A percentile compares a stretch with the other conserved stretches of the same genome.
These are phyloP conservation scores for Scolopax bukidnonensis DNA, from an alignment of 2,797 vertebrate species.

Conservation along the genomic window DNA sequence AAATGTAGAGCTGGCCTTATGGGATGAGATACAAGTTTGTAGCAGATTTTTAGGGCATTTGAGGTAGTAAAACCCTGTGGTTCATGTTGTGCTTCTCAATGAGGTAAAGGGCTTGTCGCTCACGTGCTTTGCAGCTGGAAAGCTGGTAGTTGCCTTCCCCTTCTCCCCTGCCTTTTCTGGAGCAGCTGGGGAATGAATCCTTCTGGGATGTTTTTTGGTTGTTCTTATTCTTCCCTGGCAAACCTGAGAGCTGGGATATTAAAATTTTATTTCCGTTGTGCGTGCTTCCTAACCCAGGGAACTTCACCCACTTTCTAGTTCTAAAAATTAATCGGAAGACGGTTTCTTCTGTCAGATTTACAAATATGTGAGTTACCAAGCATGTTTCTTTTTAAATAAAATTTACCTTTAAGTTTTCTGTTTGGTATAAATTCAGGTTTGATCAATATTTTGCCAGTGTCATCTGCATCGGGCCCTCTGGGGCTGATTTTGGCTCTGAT, in stretches of 20 bases:
- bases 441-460: neutral
- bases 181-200: neutral
- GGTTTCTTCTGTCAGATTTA: neutral
- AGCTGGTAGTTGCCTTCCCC: neutral
- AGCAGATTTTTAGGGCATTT: neutral
- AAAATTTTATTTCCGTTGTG: neutral
- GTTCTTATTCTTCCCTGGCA: neutral
- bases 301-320: neutral
- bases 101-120: neutral
- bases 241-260: neutral
- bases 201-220: neutral
- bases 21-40: neutral
- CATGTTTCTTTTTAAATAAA: neutral
- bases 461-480: neutral
- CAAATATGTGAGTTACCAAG: neutral
- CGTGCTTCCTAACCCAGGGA: neutral
- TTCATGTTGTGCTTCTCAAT: neutral
- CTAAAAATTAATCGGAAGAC: neutral
- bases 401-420: neutral
- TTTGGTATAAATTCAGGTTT: neutral
- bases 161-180: neutral
- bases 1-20: neutral
- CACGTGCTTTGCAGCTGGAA: neutral
- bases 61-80: neutral
- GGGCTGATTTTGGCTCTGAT: neutral